Base-by-base conservation (phyloP, 2,113 vertebrate species). In the Argyrosomus japonicus region DNA sequence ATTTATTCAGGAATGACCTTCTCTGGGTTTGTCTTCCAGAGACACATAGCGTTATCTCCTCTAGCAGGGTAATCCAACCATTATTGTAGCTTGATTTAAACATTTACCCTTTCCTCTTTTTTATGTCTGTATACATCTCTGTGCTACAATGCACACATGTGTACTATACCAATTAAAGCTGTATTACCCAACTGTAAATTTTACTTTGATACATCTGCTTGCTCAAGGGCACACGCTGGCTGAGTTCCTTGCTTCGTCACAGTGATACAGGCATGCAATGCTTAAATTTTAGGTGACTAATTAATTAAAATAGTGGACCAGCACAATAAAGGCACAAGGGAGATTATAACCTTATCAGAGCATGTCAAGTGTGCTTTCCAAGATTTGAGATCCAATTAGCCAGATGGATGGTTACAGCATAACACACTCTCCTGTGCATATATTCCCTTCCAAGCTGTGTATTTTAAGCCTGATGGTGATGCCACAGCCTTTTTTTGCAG, bases 1-100 rank as follows among this genome's bases (percentile, higher is more conserved):
- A 93, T 94, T 95, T 95, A 93, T 92, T 90, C 89, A 87, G 83
- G 82, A 87, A 77, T 94, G 93, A 94, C 94, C 94, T 94, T 94
- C 89, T 90, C 85, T 64, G 29, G 47, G 80, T 91, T 92, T 84
- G 83, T 89, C 86, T 91, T 88, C 79, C 74, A 83, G 82, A 90
- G 87, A 86, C 82, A 75, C 45, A 53, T 25, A 19, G 60, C 18
- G 43, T 89, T 91, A 92, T 92, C 89, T 82, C 71, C 74, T 56
- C 83, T 82, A 36, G 11, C 87, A 82, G 75, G 77, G 68, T 90
- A 93, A 93, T 86, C 80, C 82, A 76, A 62, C 86, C 73, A 85
- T 93, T 92, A 91, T 92, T 88, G 69, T 65, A 87, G 64, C 70
- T 45, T 84, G 77, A 90, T 88, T 90, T 79, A 90, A 93, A 87